These are phyloP conservation scores for Neodiprion lecontei DNA, from an alignment of 1,140 invertebrate species.

Conservation along the genomic window DNA sequence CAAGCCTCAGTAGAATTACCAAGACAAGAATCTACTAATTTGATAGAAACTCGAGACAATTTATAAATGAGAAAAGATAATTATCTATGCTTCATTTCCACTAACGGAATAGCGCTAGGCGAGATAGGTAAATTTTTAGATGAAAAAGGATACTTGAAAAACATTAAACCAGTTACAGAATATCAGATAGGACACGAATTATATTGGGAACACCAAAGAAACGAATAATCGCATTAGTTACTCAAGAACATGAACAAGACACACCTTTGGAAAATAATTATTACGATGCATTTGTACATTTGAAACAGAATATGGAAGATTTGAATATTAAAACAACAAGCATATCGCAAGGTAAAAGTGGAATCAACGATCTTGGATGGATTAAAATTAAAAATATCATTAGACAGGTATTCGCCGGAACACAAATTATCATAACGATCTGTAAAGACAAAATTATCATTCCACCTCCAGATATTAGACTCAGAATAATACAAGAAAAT, in stretches of 20 bases:
- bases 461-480: constrained; percentile 6
- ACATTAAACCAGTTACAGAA: too few species aligned
- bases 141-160: too few species aligned
- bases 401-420: background rate
- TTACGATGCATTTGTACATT: background rate
- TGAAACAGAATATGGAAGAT: background rate
- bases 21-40: too few species aligned
- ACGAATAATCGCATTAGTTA: background rate
- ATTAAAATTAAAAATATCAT: constrained; percentile 10
- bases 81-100: too few species aligned
- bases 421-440: constrained; percentile 20
- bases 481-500: background rate
- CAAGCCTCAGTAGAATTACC: too few species aligned
- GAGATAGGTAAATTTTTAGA: too few species aligned
- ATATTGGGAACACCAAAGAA: too few species aligned
- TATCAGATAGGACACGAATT: too few species aligned
- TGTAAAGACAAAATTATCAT: constrained; percentile 17
- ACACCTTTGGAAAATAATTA: background rate
- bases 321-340: constrained; percentile 6
- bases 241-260: constrained; percentile 6
- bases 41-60: too few species aligned
- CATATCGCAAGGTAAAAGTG: constrained; percentile 6
- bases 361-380: background rate
- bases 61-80: too few species aligned
- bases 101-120: too few species aligned